Percentiles rank a stretch among this genome's conserved stretches.
phyloP scores from a whole-genome alignment of 2,797 vertebrate species.

The Distichodus sexfasciatus region DNA sequence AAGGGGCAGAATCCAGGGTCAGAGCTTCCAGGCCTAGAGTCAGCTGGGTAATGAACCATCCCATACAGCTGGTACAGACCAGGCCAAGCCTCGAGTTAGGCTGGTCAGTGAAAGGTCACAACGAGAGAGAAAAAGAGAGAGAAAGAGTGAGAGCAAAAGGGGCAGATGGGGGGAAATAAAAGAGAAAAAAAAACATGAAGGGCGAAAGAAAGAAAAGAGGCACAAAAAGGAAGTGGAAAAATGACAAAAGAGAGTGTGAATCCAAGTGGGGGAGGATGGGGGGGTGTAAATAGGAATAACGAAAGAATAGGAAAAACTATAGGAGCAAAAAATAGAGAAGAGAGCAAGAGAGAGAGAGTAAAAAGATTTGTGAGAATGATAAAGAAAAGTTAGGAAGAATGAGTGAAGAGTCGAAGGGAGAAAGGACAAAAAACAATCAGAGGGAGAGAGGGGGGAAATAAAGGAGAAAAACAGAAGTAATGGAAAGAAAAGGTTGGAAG shows the following conservation, averaged over 20 bases:
- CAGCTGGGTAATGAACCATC: constrained; percentile 76
- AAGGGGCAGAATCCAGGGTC: constrained; percentile 70
- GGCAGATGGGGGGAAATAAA: not conserved
- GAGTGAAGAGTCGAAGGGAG: no score
- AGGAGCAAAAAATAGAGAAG: no score
- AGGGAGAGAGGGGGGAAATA: no score
- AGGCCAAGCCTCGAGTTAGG: constrained; percentile 67
- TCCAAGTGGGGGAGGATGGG: not conserved
- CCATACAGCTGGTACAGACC: constrained; percentile 73
- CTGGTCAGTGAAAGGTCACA: constrained; percentile 68
- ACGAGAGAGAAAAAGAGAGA: constrained; percentile 23
- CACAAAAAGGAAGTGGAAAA: not conserved
- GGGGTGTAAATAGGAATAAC: no score
- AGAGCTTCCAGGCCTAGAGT: constrained; percentile 63
- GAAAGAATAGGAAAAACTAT: no score
- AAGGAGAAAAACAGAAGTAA: no score
- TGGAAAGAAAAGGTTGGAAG: no score
- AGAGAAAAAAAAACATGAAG: constrained; percentile 9
- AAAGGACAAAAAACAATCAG: no score
- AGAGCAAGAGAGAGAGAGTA: no score
- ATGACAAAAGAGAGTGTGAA: no score
- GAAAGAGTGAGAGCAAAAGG: not conserved
- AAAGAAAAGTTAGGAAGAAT: no score
- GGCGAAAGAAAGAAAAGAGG: constrained; percentile 41
- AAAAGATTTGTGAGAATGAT: not conserved